These are phyloP conservation scores for Pachliopta kotzebuea DNA, from an alignment of 2,888 invertebrate species.

Conservation along the genomic window DNA sequence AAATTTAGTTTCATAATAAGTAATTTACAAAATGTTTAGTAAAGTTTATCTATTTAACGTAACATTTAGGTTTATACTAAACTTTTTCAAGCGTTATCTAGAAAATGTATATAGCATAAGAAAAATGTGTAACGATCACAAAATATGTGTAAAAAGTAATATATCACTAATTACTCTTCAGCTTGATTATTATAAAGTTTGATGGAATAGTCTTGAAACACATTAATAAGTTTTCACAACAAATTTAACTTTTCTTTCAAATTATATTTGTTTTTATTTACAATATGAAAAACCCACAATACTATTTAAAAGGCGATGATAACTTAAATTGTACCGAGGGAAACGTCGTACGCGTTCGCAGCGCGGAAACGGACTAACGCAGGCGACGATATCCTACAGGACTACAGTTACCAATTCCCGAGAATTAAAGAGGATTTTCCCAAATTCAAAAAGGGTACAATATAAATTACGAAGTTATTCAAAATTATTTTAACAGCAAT, in stretches of 20 bases:
- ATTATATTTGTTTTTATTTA: background rate
- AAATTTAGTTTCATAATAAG: too few species aligned
- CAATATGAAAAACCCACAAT: background rate
- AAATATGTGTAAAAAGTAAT: too few species aligned
- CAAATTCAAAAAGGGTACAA: background rate
- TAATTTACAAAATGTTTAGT: too few species aligned
- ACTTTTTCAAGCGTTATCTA: too few species aligned
- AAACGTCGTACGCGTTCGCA: conserved; percentile 64
- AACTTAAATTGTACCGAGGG: conserved; percentile 47
- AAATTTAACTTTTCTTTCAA: background rate
- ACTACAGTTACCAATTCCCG: conserved; percentile 36
- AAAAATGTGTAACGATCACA: too few species aligned
- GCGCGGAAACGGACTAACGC: conserved; percentile 70
- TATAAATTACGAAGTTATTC: too few species aligned
- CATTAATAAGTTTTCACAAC: background rate
- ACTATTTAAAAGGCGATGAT: background rate
- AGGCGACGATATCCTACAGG: conserved; percentile 67
- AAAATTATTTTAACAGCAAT: too few species aligned
- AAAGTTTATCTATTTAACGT: too few species aligned
- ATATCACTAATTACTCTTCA: too few species aligned
- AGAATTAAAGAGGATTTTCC: background rate
- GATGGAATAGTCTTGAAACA: background rate
- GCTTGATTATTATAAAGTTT: too few species aligned
- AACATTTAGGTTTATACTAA: too few species aligned
- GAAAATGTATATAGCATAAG: too few species aligned